Evolutionary conservation across 53 echinoderm and acorn worm species (phyloP).

Genomic region (Antedon mediterranea): DNA sequence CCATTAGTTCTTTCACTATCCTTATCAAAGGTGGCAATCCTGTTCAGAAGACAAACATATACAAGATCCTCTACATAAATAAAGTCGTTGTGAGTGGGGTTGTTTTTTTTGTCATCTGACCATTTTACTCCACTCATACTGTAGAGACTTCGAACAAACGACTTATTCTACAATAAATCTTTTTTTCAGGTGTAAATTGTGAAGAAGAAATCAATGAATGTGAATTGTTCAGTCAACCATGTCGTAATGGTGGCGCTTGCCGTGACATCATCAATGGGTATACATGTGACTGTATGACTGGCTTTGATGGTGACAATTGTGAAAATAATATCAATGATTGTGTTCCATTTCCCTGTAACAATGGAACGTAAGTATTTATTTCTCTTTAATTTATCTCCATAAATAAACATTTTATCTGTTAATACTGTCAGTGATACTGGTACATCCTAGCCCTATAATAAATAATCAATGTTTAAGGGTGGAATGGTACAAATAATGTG

Average conservation of each 20-base stretch:
- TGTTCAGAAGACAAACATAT: no score
- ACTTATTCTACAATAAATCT: constrained; percentile 1
- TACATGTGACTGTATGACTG: constrained; percentile 11
- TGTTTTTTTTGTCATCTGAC: no score
- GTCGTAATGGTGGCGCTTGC: constrained; percentile 38
- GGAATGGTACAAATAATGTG: no score
- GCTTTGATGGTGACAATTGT: constrained; percentile 5
- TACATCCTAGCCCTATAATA: no score
- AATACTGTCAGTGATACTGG: no score
- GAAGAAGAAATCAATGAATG: constrained; percentile 35
- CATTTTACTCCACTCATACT: constrained; percentile 2
- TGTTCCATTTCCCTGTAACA: constrained; percentile 7
- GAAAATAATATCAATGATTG: constrained; percentile 10
- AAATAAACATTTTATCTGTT: no score
- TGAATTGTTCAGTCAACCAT: constrained; percentile 15
- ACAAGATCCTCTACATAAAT: no score
- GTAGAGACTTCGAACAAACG: constrained; percentile 20
- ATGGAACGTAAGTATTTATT: constrained; percentile 18
- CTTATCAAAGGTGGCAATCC: no score
- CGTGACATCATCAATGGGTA: constrained; percentile 6
- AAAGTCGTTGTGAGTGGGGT: no score
- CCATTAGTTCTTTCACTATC: no score
- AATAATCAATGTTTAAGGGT: no score
- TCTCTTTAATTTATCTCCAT: no score
- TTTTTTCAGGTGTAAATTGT: constrained; percentile 15